Base-by-base conservation (phyloP, 2,797 vertebrate species). In the Gephyroberyx darwinii region DNA sequence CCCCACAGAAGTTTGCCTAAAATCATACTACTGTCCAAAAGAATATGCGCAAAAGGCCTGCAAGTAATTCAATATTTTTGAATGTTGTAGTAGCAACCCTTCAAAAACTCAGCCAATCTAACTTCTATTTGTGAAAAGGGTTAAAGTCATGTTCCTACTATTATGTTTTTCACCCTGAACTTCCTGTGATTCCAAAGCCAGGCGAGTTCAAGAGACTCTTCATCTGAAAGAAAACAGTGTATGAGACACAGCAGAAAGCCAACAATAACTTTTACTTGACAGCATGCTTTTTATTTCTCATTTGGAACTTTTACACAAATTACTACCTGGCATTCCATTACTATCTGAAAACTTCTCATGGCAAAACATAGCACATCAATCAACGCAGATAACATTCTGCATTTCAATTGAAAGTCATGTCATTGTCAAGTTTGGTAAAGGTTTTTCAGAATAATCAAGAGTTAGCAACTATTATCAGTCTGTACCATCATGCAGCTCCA, bases 151-250 rank as follows among this genome's bases (percentile, higher is more conserved):
- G 84, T 90, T 94, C 92, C 93, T 93, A 93, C 93, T 92, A 89
- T 91, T 85, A 87, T 88, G 92, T 90, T 94, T 94, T 94, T 95
- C 93, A 93, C 94, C 93, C 95, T 95, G 95, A 94, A 94, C 94
- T 94, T 93, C 93, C 89, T 90, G 93, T 92, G 94, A 94, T 92
- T 94, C 95, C 95, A 94, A 94, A 95, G 94, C 92, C 94, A 89
- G 94, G 83, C 88, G 92, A 94, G 90, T 92, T 92, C 93, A 94
- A 91, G 92, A 93, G 91, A 94, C 90, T 93, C 94, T 95, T 95
- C 93, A 95, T 95, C 95, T 96, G 95, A 94, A 96, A 96, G 93
- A 95, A 95, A 96, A 95, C 94, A 96, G 91, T 75, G 92, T 80
- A 90, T 95, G 93, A 96, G 95, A 95, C 91, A 94, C 86, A 91